These are phyloP conservation scores for Crotalus horridus DNA, from an alignment of 2,113 vertebrate species.

Conservation along the genomic window DNA sequence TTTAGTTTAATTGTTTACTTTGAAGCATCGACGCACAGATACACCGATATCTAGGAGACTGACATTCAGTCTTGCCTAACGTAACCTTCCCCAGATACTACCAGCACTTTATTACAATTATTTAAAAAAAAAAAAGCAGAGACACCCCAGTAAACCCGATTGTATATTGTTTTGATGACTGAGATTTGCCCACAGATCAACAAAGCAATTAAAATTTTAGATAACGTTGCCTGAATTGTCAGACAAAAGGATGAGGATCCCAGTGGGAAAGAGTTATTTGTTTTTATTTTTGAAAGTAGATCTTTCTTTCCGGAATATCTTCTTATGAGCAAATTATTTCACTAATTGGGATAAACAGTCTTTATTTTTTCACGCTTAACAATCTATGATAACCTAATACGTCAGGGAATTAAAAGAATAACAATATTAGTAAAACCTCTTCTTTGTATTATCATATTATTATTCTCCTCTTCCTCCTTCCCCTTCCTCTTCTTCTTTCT, in stretches of 20 bases:
- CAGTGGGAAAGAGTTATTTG: constrained; percentile 59
- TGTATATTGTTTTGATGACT: constrained; percentile 84
- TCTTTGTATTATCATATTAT: no score
- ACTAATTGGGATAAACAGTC: constrained; percentile 76
- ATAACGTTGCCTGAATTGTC: constrained; percentile 79
- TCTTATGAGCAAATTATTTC: constrained; percentile 51
- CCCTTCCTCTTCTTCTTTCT: accelerated
- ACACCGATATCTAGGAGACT: constrained; percentile 56
- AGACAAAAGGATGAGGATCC: constrained; percentile 76
- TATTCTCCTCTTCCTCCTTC: no score
- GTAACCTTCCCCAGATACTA: constrained; percentile 62
- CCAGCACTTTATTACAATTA: constrained; percentile 82
- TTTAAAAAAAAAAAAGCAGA: no score
- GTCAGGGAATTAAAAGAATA: constrained; percentile 54
- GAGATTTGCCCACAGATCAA: constrained; percentile 80
- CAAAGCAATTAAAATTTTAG: constrained; percentile 91
- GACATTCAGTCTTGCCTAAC: constrained; percentile 45
- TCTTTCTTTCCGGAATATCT: constrained; percentile 59
- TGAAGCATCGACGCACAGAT: constrained; percentile 38
- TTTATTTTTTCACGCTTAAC: constrained; percentile 66
- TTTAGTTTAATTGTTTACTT: constrained; percentile 10
- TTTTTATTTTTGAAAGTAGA: constrained; percentile 72
- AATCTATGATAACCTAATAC: constrained; percentile 68
- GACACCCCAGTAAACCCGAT: constrained; percentile 24
- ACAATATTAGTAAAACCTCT: not conserved